Percentiles rank a stretch among this genome's conserved stretches.
Conservation (phyloP, 1,140 invertebrate species). For the Nasonia longicornis region DNA sequence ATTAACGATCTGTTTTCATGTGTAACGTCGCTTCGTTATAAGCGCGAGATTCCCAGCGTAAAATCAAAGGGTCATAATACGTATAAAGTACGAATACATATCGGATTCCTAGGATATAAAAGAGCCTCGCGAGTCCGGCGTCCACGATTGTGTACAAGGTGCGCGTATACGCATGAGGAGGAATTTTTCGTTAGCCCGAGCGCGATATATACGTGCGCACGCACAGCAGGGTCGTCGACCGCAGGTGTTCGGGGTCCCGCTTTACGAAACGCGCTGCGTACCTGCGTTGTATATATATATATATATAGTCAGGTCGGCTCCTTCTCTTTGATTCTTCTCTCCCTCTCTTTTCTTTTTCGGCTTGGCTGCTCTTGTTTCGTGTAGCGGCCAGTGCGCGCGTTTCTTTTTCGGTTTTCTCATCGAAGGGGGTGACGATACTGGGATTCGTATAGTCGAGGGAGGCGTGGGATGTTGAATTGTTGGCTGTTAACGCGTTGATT, state of each 20-base stretch:
- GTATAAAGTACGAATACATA: no score
- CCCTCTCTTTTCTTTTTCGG: conserved; percentile 42
- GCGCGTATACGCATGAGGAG: conserved; percentile 55
- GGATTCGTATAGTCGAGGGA: neutral
- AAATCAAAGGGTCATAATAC: neutral
- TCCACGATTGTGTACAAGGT: no score
- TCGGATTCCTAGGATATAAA: neutral
- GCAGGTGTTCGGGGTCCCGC: conserved; percentile 60
- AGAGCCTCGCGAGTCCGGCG: neutral
- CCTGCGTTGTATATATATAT: neutral
- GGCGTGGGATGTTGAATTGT: neutral
- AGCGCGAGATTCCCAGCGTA: neutral
- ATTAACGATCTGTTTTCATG: neutral
- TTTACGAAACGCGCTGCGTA: conserved; percentile 36
- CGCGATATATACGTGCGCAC: neutral
- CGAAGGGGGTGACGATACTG: neutral
- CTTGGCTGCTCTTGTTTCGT: conserved; percentile 29
- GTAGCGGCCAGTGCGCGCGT: neutral
- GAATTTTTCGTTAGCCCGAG: conserved; percentile 58
- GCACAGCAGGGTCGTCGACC: conserved; percentile 63
- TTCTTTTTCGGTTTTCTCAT: neutral
- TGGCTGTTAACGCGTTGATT: neutral
- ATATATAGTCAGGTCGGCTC: conserved; percentile 46
- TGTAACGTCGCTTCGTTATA: neutral
- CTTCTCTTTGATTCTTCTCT: conserved; percentile 20